phyloP scores from a whole-genome alignment of 2,113 vertebrate genomes.

The Rhodinocichla rosea region DNA sequence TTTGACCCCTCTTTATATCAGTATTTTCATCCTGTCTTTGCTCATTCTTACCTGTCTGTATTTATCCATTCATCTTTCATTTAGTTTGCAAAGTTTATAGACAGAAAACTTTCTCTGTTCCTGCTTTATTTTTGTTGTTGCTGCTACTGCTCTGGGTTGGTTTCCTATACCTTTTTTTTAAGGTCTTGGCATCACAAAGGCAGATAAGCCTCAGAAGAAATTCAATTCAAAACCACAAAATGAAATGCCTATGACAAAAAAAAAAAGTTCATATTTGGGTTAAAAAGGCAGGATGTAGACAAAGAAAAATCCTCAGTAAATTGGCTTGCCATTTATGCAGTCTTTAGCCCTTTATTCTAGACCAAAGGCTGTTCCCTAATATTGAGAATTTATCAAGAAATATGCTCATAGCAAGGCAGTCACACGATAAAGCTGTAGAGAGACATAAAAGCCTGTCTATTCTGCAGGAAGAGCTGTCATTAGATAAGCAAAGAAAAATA shows the following conservation, averaged over 20 bases:
- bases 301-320: slow-evolving; percentile 12
- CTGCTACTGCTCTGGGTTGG: neutral
- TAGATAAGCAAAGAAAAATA: slow-evolving; percentile 65
- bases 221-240: neutral
- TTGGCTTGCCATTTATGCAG: slow-evolving; percentile 2
- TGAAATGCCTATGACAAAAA: neutral
- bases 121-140: neutral
- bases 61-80: neutral
- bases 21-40: neutral
- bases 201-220: neutral
- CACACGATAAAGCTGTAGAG: slow-evolving; percentile 21
- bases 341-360: neutral
- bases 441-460: slow-evolving; percentile 49
- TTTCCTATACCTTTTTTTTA: neutral
- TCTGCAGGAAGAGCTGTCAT: slow-evolving; percentile 47
- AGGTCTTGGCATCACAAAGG: neutral
- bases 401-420: neutral
- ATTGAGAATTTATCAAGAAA: slow-evolving; percentile 32
- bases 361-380: neutral
- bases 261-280: neutral
- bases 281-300: neutral
- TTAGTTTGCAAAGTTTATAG: neutral
- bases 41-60: neutral
- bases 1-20: neutral
- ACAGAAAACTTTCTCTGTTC: neutral